These are phyloP conservation scores for Callaeas wilsoni DNA, from an alignment of 2,113 vertebrate genomes.

Conservation along the genomic window DNA sequence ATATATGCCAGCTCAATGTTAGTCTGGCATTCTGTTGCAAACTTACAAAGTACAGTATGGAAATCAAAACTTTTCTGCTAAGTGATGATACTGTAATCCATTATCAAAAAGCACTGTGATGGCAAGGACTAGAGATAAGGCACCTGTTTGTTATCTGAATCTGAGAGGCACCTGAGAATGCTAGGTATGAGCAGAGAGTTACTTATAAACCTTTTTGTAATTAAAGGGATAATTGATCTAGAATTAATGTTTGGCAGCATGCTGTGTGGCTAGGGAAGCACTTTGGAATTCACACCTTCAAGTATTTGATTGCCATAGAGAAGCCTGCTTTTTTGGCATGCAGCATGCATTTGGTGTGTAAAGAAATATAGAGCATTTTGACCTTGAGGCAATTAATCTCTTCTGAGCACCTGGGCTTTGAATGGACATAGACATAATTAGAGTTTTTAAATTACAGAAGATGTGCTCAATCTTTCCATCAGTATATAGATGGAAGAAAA, in stretches of 20 bases:
- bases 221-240: conserved; percentile 27
- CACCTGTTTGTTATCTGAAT: conserved; percentile 28
- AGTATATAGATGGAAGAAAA: background rate
- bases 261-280: background rate
- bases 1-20: background rate
- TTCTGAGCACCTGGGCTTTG: background rate
- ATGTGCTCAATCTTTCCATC: background rate
- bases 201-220: background rate
- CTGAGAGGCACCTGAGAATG: background rate
- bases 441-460: background rate
- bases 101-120: background rate
- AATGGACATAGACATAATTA: background rate
- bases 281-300: conserved; percentile 22
- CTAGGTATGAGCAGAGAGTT: background rate
- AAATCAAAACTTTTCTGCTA: background rate
- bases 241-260: conserved; percentile 38
- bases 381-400: conserved; percentile 36
- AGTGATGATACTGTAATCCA: background rate
- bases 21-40: background rate
- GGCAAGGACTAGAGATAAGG: conserved; percentile 1
- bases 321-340: background rate
- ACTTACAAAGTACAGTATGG: background rate
- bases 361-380: background rate
- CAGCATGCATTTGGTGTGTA: background rate
- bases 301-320: background rate